Base-by-base conservation (phyloP, 2,888 invertebrate species). In the Keiferia lycopersicella region DNA sequence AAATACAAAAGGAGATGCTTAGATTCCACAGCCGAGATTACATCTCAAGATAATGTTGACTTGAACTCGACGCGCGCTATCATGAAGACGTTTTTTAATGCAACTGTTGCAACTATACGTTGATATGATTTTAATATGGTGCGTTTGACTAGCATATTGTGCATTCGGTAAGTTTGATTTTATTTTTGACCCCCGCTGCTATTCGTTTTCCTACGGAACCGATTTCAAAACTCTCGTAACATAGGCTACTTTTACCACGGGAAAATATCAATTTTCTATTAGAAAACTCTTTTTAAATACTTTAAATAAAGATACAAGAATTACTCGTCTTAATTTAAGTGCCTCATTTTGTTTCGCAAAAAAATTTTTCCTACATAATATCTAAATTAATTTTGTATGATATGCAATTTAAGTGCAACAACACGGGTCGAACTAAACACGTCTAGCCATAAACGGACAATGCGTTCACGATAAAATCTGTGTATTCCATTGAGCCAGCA, bases 401-500 rank as follows among this genome's bases (percentile, higher is more conserved):
- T 26, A 39, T 50, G 58, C 63, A 58, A 18, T 63, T 63, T 12
- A 63, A 48, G 59, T 60, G 64, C 59, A 57, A 38, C 34, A 53
- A 60, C 20, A 48, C 18, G 6, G 16, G 51, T 14, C 30, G 18
- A 14, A 53, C 62, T 62, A 53, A 63, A 60, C 60, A 60, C 63
- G 53, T 65, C 59, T 53, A 56, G n/a, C 61, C 6, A 56, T 48
- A 48, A 39, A 14, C 53, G 38, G 45, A 62, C 62, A 51, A 62
- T 62, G 16, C 45, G 41, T 30, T 62, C 64, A 64, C 67, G 74
- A 74, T 71, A 70, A 78, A 76, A 81, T 79, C 76, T 68, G 73
- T 75, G 71, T 73, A 76, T 77, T 70, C 74, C 74, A 84, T 83
- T 78, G 74, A 79, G 67, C 68, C 73, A 73, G 75, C 74, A 64